Evolutionary conservation across 2,797 vertebrate genomes (phyloP).

Genomic region (Gambelia wislizenii): DNA sequence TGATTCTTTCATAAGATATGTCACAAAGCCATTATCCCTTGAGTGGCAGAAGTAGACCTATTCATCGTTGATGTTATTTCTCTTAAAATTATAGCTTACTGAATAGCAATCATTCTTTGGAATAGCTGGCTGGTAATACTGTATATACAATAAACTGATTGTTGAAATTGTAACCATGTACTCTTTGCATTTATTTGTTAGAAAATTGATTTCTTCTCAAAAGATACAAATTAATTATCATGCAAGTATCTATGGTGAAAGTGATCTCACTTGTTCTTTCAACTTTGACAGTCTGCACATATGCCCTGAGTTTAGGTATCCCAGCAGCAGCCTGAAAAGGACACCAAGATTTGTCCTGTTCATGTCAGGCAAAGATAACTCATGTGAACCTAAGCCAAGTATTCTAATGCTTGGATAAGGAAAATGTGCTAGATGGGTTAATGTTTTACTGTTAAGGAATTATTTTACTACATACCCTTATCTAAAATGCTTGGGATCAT

Average conservation of each 20-base stretch:
- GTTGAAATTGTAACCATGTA: not conserved
- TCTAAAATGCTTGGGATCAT: too few species aligned
- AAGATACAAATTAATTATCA: slow-evolving; percentile 36
- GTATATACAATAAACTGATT: not conserved
- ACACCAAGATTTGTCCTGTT: slow-evolving; percentile 54
- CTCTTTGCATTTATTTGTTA: slow-evolving; percentile 35
- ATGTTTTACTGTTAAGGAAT: not conserved
- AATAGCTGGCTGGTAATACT: slow-evolving; percentile 8
- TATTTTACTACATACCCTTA: not conserved
- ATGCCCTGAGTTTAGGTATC: slow-evolving; percentile 48
- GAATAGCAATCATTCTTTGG: slow-evolving; percentile 13
- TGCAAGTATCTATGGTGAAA: slow-evolving; percentile 9
- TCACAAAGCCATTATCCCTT: slow-evolving; percentile 36
- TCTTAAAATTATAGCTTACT: slow-evolving; percentile 28
- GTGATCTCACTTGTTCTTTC: slow-evolving; percentile 42
- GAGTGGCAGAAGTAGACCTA: slow-evolving; percentile 29
- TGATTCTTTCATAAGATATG: slow-evolving; percentile 32
- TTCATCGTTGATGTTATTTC: slow-evolving; percentile 19
- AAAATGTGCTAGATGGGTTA: slow-evolving; percentile 17
- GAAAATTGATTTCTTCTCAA: not conserved
- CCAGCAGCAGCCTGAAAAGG: slow-evolving; percentile 57
- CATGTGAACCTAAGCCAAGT: slow-evolving; percentile 18
- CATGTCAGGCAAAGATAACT: slow-evolving; percentile 15
- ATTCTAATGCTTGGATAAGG: slow-evolving; percentile 27
- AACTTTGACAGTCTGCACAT: slow-evolving; percentile 49